phyloP scores from a whole-genome alignment of 2,797 vertebrate genomes.

The Gorsachius magnificus region DNA sequence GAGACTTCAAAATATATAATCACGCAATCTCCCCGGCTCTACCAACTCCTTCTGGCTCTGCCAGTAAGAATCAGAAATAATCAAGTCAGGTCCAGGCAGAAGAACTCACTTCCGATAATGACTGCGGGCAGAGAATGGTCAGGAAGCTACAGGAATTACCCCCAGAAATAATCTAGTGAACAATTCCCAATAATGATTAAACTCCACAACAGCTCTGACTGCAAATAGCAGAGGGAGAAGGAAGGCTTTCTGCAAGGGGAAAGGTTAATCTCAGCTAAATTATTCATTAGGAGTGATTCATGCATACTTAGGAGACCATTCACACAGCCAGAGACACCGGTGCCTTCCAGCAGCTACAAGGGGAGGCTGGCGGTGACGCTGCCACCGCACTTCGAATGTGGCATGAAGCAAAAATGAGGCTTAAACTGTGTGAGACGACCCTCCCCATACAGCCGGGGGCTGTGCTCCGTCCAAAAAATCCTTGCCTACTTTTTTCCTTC shows the following conservation, averaged over 20 bases:
- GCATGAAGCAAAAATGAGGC: background rate
- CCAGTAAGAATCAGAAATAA: background rate
- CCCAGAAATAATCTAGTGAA: background rate
- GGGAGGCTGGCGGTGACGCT: background rate
- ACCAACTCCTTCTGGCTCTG: background rate
- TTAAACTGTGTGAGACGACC: background rate
- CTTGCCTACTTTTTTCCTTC: background rate
- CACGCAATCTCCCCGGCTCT: background rate
- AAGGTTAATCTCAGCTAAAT: conserved; percentile 24
- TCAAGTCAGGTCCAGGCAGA: background rate
- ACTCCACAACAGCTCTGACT: background rate
- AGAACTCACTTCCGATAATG: background rate
- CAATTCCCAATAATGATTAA: background rate
- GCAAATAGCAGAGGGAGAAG: background rate
- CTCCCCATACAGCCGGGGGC: background rate
- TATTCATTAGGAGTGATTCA: conserved; percentile 13
- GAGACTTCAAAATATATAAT: background rate
- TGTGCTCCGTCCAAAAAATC: background rate
- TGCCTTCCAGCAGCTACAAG: background rate
- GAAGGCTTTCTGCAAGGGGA: background rate
- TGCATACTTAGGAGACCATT: background rate
- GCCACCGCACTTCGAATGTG: background rate
- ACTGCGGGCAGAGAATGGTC: background rate
- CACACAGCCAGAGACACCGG: background rate
- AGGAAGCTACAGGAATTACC: background rate